Percentiles rank a stretch among this genome's conserved stretches.
phyloP scores from a whole-genome alignment of 1,140 invertebrate genomes.

The Drosophila subpulchrella region DNA sequence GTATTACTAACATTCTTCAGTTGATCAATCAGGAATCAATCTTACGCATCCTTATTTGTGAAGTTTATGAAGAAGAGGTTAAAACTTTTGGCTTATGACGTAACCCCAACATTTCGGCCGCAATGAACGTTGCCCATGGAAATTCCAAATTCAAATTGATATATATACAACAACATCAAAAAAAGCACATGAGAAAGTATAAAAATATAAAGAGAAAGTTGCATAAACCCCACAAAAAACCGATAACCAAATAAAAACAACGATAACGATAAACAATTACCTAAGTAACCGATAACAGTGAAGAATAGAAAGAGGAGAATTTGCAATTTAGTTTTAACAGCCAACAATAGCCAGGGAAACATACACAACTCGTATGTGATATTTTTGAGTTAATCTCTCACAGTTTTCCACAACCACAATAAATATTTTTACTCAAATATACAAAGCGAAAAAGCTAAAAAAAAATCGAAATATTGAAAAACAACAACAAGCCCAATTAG shows the following conservation, averaged over 20 bases:
- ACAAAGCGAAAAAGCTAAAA: constrained; percentile 51
- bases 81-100: constrained; percentile 77
- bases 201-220: constrained; percentile 69
- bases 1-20: constrained; percentile 36
- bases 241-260: constrained; percentile 53
- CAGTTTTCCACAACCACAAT: constrained; percentile 47
- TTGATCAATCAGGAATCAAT: constrained; percentile 48
- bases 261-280: constrained; percentile 58
- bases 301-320: constrained; percentile 20
- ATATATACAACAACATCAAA: constrained; percentile 78
- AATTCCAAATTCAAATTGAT: constrained; percentile 69
- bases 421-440: constrained; percentile 70
- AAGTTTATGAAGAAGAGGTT: constrained; percentile 60
- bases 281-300: constrained; percentile 50
- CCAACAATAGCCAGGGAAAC: constrained; percentile 85
- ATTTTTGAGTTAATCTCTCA: constrained; percentile 82
- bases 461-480: constrained; percentile 32
- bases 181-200: constrained; percentile 60
- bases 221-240: constrained; percentile 52
- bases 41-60: constrained; percentile 68
- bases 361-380: constrained; percentile 85
- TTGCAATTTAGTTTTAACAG: constrained; percentile 81
- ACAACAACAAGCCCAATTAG: constrained; percentile 71
- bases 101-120: constrained; percentile 56
- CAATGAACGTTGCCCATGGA: constrained; percentile 35